Base-by-base conservation (phyloP, 2,888 invertebrate genomes). In the Zygogramma bicolorata region DNA sequence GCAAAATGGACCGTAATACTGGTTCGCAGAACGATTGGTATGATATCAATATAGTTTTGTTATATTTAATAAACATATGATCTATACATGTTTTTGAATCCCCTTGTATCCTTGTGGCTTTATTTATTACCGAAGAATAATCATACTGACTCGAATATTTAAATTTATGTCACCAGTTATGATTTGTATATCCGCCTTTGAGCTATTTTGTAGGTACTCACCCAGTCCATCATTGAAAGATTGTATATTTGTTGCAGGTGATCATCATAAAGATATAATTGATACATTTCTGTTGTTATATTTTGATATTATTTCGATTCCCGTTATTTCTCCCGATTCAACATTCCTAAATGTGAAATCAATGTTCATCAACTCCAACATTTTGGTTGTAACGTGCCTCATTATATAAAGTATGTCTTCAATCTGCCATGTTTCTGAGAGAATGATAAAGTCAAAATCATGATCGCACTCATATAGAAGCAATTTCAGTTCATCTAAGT, bases 1-100 rank as follows among this genome's bases (percentile, higher is more conserved):
- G 34, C 60, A 60, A 61, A 61, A 61, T 61, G 40, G 40, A 40
- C 61, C 25, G 61, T 61, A 22, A 61, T 61, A 38, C 38, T 61
- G 38, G 60, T 38, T 61, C 40, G 40, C 40, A 61, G 38, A 22
- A 40, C 61, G 25, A 61, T 61, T 40, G 22, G 61, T 61, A 25
- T 10, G 20, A 61, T 15, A 61, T 61, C 40, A 10, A 61, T 61
- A 34, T 29, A 58, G 29, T 58, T 58, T 3, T 59, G n/a, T 59
- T 18, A 31, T 31, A 59, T 15, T 27, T 31, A n/a, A 59, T 59
- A 10, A 59, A 59, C 29, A 58, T n/a, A 18, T 59, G 59, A 31
- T 22, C 59, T 25, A 59, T 59, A 31, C 59, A 59, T 10, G 27
- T 59, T n/a, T 59, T 29, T 27, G 29, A 58, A 58, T 58, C 25